Evolutionary conservation across 2,888 invertebrate species (phyloP), one percentile per base, ranked within the genome.

Genomic region (Mesochorus sp.): DNA sequence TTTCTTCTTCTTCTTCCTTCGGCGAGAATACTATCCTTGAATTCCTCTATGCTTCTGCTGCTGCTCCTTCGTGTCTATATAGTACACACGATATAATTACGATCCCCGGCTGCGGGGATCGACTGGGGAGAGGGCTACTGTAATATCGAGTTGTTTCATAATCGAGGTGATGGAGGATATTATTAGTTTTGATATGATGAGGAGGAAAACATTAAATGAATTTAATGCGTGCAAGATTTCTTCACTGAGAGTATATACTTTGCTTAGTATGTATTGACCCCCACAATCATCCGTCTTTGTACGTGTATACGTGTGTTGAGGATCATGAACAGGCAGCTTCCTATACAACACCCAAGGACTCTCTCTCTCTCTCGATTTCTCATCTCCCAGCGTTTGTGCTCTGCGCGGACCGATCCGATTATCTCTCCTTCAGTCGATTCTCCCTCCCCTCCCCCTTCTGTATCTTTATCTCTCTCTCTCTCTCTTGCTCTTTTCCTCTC

Each of bases 371-470:
- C 59, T 64, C 47, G 39, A 55, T 37, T 53, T 47, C 49, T 74
- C 64, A 64, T 77, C 75, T 47, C 12, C 59, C 66, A 75, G 61
- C 68, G 68, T 74, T 70, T 64, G 73, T 70, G 67, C 57, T 61
- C 70, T 61, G 37, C 49, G 70, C 57, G 70, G 74, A 68, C 59
- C 78, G 78, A 78, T 78, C 78, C 78, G 78, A 78, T 78, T 78
- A 78, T 70, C 78, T 78, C 73, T 78, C 68, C 67, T 77, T 57
- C 47, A 24, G 34, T 57, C 66, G 74, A 78, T 78, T 78, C 74
- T 70, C 67, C 74, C 62, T 78, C 74, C 47, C 59, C 59, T 24
- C 4, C n/a, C n/a, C 12, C 37, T 37, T 12, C 12, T 8, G 31
- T 55, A 10, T 59, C 70, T 26, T 24, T 34, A 44, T 57, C 47